Evolutionary conservation across 2,888 invertebrate species (phyloP), one percentile per base, ranked within the genome.

Genomic region (Platynereis dumerilii): DNA sequence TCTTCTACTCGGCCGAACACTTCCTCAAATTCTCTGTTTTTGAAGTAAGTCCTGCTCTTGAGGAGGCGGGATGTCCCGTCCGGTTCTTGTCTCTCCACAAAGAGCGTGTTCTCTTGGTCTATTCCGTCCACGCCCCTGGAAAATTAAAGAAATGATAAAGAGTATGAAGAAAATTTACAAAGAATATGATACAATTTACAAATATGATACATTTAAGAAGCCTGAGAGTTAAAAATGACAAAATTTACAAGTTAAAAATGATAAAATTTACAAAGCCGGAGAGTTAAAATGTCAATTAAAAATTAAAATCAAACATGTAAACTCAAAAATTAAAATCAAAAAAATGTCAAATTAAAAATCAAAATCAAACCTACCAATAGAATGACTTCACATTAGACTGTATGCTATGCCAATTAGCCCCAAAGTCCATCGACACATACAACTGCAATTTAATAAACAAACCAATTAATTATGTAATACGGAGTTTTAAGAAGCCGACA

Each of bases 301-400:
- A n/a, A 22, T 3, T 52, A 20, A 52, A 52, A 52, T 52, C 52
- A 52, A 22, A 52, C 24, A 10, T 52, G 20, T 10, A 34, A 34
- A 15, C 44, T 7, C 12, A 34, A 34, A 34, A 34, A 34, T 7
- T 34, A 34, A 34, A 34, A 34, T 34, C 34, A 7, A 2, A 78
- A n/a, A n/a, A n/a, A n/a, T n/a, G n/a, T n/a, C n/a, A n/a, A 34
- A 34, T 7, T 34, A 34, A 34, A 34, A 34, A 34, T 7, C 12
- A 34, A 34, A 34, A 34, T 34, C 34, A 7, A 2, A 78, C 81
- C 76, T 78, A 86, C 92, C 93, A 93, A 78, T 88, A 90, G 83
- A 91, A 92, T 0, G 91, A 88, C 80, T 92, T 92, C 1, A 94
- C 93, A 79, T 87, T 90, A 69, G 88, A 87, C 75, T 92, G 90